Evolutionary conservation across 1,140 invertebrate species (phyloP).

Genomic region (Drosophila pruinosa): DNA sequence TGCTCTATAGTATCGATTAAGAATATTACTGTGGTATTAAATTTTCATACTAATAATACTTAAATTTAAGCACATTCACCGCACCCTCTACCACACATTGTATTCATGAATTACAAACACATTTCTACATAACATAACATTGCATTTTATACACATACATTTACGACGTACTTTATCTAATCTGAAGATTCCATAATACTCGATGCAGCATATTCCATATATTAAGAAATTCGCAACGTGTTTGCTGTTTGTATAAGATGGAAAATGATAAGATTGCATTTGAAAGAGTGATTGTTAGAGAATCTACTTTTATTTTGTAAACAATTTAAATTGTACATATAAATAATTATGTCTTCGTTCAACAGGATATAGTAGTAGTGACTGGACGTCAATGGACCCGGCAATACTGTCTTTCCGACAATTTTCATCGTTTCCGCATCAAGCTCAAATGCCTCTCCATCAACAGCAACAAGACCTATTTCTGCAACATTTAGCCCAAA

Average conservation of each 20-base stretch:
- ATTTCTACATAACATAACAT: background rate
- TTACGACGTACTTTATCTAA: background rate
- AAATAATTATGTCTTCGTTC: background rate
- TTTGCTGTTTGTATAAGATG: background rate
- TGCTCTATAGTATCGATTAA: too few species aligned
- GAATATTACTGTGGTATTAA: background rate
- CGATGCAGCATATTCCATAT: background rate
- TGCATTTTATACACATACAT: background rate
- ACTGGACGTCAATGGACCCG: conserved; percentile 82
- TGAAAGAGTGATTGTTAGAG: too few species aligned
- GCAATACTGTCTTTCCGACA: conserved; percentile 82
- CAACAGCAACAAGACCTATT: conserved; percentile 75
- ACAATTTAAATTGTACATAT: background rate
- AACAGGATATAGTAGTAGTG: conserved; percentile 67
- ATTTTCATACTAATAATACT: background rate
- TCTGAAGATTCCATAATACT: background rate
- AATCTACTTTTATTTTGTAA: background rate
- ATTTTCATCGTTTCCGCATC: conserved; percentile 79
- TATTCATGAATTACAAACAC: background rate
- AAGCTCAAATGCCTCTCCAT: conserved; percentile 60
- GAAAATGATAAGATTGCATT: background rate
- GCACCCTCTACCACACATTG: background rate
- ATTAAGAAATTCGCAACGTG: too few species aligned
- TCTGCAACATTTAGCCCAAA: conserved; percentile 76
- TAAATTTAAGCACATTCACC: background rate